Evolutionary conservation across 92 coral and sea anemone genomes (phyloP).

Genomic region (Siderastrea radians): DNA sequence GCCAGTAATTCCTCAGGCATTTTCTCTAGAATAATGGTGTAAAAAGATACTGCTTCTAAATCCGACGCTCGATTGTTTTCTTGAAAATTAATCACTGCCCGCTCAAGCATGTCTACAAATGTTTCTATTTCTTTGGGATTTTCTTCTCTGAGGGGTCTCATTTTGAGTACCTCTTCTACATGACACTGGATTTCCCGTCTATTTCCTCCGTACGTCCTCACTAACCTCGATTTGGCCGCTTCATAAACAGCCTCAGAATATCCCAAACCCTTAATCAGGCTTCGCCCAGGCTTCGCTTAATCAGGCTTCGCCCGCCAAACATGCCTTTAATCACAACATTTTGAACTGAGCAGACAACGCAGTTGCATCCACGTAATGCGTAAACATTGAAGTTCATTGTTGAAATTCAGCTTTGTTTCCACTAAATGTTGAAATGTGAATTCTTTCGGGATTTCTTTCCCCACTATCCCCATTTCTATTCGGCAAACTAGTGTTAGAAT

Average conservation of each 20-base stretch:
- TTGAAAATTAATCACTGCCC: constrained; percentile 59
- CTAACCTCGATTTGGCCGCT: constrained; percentile 62
- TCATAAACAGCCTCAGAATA: constrained; percentile 70
- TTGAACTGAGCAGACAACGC: constrained; percentile 71
- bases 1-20: constrained; percentile 61
- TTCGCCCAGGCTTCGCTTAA: too few species aligned
- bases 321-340: constrained; percentile 72
- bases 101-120: constrained; percentile 48
- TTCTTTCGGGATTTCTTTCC: constrained; percentile 27
- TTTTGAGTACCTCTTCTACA: constrained; percentile 50
- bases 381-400: constrained; percentile 63
- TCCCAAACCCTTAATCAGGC: constrained; percentile 70
- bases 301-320: constrained; percentile 67
- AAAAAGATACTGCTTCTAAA: constrained; percentile 72
- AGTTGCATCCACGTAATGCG: constrained; percentile 71
- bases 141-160: constrained; percentile 59
- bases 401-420: constrained; percentile 71
- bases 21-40: constrained; percentile 66
- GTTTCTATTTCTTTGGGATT: constrained; percentile 59
- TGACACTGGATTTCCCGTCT: constrained; percentile 63
- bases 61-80: constrained; percentile 63
- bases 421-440: constrained; percentile 50
- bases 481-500: constrained; percentile 11
- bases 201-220: constrained; percentile 73
- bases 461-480: constrained; percentile 18